Base-by-base conservation (phyloP, 2,797 vertebrate genomes). In the Sciurus vulgaris region DNA sequence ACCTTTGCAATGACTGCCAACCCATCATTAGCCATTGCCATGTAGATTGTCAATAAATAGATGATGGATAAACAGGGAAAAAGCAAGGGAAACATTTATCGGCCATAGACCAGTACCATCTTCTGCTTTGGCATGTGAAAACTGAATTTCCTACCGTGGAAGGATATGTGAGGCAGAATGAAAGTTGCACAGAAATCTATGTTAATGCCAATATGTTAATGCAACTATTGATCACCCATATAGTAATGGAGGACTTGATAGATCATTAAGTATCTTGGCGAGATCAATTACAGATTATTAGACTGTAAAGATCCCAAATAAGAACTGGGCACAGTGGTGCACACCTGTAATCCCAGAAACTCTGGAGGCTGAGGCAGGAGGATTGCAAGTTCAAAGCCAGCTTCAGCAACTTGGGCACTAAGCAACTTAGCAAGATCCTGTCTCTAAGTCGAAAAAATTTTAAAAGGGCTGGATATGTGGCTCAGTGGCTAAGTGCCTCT, bases 21-120 rank as follows among this genome's bases (percentile, higher is more conserved):
- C 59, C 51, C 3, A 0, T 26, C 49, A 4, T 3, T 56, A 35
- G 4, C 11, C 22, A 1, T 26, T 51, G 41, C 49, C 5, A 1
- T 49, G 6, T 63, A 18, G 13, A 6, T 20, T n/a, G 20, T 90
- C 61, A 22, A 0, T 24, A 67, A 85, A 41, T 22, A 28, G 5
- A 56, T 18, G 41, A 26, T 30, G 4, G 84, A 12, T 41, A 49
- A 61, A 74, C 59, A n/a, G n/a, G 5, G 22, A 78, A 10, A 35
- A 24, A 56, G 11, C 6, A n/a, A 65, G 18, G 59, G 13, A 44
- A n/a, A 38, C 0, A 15, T 65, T 20, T 8, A 65, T 18, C 15
- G 24, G 20, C 24, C 26, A 10, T 59, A 35, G 24, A 51, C 6
- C 4, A 3, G n/a, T 38, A 5, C 13, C 56, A 67, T n/a, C 6